Base-by-base conservation (phyloP, 2,113 vertebrate genomes). In the Cariama cristata region DNA sequence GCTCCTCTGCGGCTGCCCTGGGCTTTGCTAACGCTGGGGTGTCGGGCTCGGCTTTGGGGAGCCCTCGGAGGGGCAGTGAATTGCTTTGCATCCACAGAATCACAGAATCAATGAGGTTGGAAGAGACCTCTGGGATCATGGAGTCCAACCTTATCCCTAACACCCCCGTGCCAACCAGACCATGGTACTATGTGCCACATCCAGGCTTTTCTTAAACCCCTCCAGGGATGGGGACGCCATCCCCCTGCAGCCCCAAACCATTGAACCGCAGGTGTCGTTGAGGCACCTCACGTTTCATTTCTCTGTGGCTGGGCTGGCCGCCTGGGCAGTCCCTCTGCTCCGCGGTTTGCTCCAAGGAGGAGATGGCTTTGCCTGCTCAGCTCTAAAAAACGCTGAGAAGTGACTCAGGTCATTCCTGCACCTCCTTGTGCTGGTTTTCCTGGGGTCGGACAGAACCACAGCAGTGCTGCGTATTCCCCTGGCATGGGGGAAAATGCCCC, bases 391-490 rank as follows among this genome's bases (percentile, higher is more conserved):
- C 2, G 23, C 42, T 15, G 58, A 42, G 58, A 8, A 12, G n/a
- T 9, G 8, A 9, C 21, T 75, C 14, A 8, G 71, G 45, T 44
- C 55, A 2, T 42, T 55, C 90, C 76, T 33, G 47, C 62, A 49
- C 30, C 38, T 44, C 56, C 80, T 28, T 10, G 5, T 8, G 32
- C 89, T 66, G 83, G 4, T 60, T 94, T 73, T 45, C 52, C n/a
- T 58, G 1, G 0, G 4, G 53, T 8, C 6, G 6, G 53, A 16
- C 75, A 89, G 66, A 38, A 12, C 32, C 2, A 1, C 12, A 1
- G 30, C 0, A 2, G 28, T 40, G 35, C 30, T 2, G 2, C 27
- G 4, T 0, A 1, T 22, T 62, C 40, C 33, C 40, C 32, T 0
- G 4, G 58, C 44, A 2, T 2, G 1, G 38, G 60, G 18, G 28